Evolutionary conservation across 2,113 vertebrate genomes (phyloP).

Genomic region (Jaculus jaculus): DNA sequence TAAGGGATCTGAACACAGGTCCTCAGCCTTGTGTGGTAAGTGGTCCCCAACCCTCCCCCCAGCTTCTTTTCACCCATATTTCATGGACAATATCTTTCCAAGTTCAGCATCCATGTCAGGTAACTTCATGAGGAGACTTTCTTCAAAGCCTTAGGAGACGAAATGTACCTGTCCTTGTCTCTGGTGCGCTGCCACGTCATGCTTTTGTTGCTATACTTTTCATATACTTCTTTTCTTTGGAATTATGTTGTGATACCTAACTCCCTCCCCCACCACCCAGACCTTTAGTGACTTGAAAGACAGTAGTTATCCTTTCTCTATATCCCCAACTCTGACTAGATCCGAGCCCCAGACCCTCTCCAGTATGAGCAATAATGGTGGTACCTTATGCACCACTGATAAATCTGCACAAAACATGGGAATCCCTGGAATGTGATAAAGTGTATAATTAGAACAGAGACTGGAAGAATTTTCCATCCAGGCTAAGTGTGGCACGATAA

Average conservation of each 20-base stretch:
- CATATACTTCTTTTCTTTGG: background rate
- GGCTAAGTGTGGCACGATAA: background rate
- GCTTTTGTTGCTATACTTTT: background rate
- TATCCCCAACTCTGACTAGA: background rate
- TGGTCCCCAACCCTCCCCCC: too few relatives aligned
- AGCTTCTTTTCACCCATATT: background rate
- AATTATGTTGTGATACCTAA: background rate
- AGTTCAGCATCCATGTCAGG: background rate
- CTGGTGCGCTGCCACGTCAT: background rate
- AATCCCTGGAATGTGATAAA: background rate
- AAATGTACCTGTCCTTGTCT: background rate
- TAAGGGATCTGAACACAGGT: too few relatives aligned
- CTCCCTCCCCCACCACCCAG: too few relatives aligned
- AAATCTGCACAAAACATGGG: background rate
- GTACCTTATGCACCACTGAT: background rate
- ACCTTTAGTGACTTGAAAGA: conserved; percentile 18
- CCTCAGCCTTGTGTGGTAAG: too few relatives aligned
- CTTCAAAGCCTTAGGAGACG: background rate
- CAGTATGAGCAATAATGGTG: background rate
- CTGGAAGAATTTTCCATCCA: background rate
- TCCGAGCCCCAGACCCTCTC: too few relatives aligned
- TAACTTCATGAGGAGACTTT: background rate
- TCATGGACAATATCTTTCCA: background rate
- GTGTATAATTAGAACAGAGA: background rate
- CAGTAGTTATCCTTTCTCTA: background rate